Evolutionary conservation across 2,888 invertebrate species (phyloP), one percentile per base, ranked within the genome.

Genomic region (Malthinus flaveolus): DNA sequence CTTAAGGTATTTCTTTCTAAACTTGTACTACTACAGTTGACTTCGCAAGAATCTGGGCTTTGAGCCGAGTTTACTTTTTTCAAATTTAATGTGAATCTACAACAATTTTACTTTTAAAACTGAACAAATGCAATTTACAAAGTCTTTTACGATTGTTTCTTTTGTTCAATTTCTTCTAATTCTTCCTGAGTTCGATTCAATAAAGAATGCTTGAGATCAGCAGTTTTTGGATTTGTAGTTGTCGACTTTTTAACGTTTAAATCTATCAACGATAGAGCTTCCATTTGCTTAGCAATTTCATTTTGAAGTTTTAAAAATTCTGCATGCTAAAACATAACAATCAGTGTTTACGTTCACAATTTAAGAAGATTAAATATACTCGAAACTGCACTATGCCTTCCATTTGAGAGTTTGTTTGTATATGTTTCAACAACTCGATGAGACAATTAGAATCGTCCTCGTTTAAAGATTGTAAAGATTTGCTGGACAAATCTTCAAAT

Each of bases 301-400:
- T 23, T 23, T 23, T 23, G 23, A 5, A 33, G 44, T 15, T 35
- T 35, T 44, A 62, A 51, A 52, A 37, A 51, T 35, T 13, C 10
- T 3, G 3, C 35, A 9, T 13, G 37, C 13, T 10, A 13, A n/a
- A 42, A 39, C n/a, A 23, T 39, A 1, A 39, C 32, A 2, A 32
- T 33, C 32, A 23, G 23, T 23, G 23, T 2, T 23, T 5, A 5
- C 5, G 23, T 49, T 39, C 7, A 48, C 31, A 1, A 42, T 11
- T 35, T 12, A 47, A 33, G 8, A n/a, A 11, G 15, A 35, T 12
- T 36, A 81, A 87, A 85, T 75, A 85, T 75, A 91, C 91, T 76
- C 90, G 90, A 79, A 87, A 84, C 67, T 85, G 85, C 32, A 90
- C 85, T 33, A 88, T 84, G 51, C 89, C 87, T 70, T 84, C 84